Evolutionary conservation across 2,113 vertebrate genomes (phyloP), one percentile per base, ranked within the genome.

Genomic region (Ramphastos sulfuratus): DNA sequence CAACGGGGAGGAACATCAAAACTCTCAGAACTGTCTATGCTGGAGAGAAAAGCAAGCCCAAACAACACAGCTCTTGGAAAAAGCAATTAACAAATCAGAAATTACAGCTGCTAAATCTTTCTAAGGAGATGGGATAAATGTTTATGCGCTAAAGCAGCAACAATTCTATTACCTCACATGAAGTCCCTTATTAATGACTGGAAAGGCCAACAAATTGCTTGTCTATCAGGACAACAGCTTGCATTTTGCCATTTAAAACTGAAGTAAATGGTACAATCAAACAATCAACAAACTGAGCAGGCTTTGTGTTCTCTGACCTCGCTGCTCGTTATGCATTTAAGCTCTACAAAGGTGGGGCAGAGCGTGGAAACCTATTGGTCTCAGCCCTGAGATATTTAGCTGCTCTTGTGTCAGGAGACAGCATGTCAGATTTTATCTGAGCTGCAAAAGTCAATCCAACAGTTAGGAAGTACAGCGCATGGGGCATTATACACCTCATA

Each of bases 401-500:
- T 65, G 89, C 89, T 58, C 69, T 5, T 35, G 61, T 81, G 65
- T n/a, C 83, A 83, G 81, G 59, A 69, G 48, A 82, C 7, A 72
- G 67, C 11, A 13, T 4, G 58, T 61, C 83, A 84, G 55, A 21
- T 84, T 76, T 92, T 60, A 94, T 72, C 28, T 54, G 55, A 90
- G 80, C 77, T 79, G 69, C 90, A 87, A 15, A 91, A 87, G 75
- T 74, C 92, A 92, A 55, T 12, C 52, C 9, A 5, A 74, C 42
- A 70, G 67, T 80, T 91, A 42, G 64, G 56, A 80, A 89, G 72
- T 48, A n/a, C 39, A 66, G 78, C 75, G 78, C 82, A 30, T 39
- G 72, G 71, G 66, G 70, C 64, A 80, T 90, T 83, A 93, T 11
- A 85, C 85, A 96, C 71, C 64, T 93, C 93, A 89, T 85, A 95